phyloP scores from a whole-genome alignment of 2,113 vertebrate species.

The Pleuronectes platessa region DNA sequence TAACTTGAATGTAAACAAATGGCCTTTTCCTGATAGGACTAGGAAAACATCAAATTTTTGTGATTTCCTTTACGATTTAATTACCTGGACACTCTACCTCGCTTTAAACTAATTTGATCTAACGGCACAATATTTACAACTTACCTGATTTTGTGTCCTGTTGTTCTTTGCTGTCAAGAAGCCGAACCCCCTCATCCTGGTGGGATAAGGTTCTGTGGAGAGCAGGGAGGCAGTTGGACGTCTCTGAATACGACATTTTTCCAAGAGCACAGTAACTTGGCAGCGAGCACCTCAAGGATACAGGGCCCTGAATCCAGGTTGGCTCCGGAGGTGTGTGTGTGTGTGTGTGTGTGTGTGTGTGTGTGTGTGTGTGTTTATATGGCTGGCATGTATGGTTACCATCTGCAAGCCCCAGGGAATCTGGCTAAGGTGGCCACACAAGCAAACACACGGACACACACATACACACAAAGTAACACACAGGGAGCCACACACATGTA shows the following conservation, averaged over 20 bases:
- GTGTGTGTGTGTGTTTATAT: conserved; percentile 12
- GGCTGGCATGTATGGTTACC: conserved; percentile 73
- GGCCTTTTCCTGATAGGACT: neutral
- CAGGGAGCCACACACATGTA: conserved; percentile 24
- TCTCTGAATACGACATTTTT: conserved; percentile 45
- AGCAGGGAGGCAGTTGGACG: conserved; percentile 47
- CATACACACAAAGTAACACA: conserved; percentile 32
- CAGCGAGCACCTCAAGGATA: conserved; percentile 66
- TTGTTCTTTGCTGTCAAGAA: conserved; percentile 20
- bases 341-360: conserved; percentile 25
- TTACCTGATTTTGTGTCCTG: conserved; percentile 1
- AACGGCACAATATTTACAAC: neutral
- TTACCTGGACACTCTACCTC: neutral
- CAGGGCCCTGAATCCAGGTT: conserved; percentile 67
- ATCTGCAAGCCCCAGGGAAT: conserved; percentile 77
- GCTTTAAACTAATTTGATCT: neutral
- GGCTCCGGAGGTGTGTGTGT: conserved; percentile 48
- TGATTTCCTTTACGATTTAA: neutral
- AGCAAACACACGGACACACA: conserved; percentile 20
- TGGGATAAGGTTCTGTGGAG: conserved; percentile 32
- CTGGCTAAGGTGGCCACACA: conserved; percentile 57
- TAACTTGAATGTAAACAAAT: neutral
- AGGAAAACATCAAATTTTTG: too few species aligned
- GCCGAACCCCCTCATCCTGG: too few species aligned
- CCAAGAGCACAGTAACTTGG: conserved; percentile 65